Base-by-base conservation (phyloP, 2,797 vertebrate species). In the Characodon lateralis region DNA sequence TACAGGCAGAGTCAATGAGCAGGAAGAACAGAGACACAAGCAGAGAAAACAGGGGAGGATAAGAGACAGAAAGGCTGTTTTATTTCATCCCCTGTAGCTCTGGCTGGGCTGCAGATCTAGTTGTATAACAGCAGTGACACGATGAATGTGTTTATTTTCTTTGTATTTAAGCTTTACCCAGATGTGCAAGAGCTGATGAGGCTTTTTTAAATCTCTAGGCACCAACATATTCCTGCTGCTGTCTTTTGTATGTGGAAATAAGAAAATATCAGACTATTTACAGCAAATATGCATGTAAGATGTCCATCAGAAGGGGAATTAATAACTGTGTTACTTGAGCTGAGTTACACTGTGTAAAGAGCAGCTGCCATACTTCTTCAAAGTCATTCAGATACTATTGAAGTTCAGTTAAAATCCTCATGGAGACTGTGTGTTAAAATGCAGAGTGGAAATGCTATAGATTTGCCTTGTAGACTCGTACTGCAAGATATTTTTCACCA, bases 1-100 rank as follows among this genome's bases (percentile, higher is more conserved):
- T 76, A 87, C 87, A 92, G 93, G 91, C 93, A 93, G 89, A 90
- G 87, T 90, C 90, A 85, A 86, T 83, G 89, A 91, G 81, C 84
- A 89, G 87, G 80, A 85, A 82, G 79, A 74, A 81, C 76, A 84
- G 85, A 78, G 84, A 89, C 86, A 89, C 81, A 90, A 88, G 79
- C 85, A 78, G 81, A 85, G 83, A 84, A 85, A 91, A 90, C 83
- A 82, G 84, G 89, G 84, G 78, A 82, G 83, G 88, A 91, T 90
- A 76, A 85, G 88, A 83, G 87, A 90, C 85, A 91, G 86, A 89
- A 71, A 82, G 75, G 77, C 86, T 86, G 83, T 85, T 91, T 89
- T 84, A 84, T 85, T 85, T 74, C 77, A 56, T 80, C 68, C 74
- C 88, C 85, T 48, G 46, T 78, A 86, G 90, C 83, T 77, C 70